Evolutionary conservation across 2,888 invertebrate genomes (phyloP).

Genomic region (Leptinotarsa juncta): DNA sequence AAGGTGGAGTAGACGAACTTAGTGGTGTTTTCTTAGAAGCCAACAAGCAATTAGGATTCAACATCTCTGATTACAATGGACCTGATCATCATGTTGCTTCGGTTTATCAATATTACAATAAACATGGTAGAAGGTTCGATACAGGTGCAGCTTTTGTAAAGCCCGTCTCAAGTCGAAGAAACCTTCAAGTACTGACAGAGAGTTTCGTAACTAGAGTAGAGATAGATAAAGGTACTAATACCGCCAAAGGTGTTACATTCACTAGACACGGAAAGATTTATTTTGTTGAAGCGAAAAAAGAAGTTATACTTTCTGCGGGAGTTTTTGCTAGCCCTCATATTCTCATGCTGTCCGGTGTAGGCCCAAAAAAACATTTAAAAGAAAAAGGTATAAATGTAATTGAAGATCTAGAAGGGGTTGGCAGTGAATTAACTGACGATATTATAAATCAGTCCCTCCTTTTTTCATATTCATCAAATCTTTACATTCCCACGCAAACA

Average conservation of each 20-base stretch:
- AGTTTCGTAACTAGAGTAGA: constrained; percentile 73
- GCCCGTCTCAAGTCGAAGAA: constrained; percentile 72
- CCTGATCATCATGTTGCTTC: constrained; percentile 74
- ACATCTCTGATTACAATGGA: constrained; percentile 76
- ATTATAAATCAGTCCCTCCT: constrained; percentile 76
- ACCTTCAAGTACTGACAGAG: constrained; percentile 77
- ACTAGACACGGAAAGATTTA: constrained; percentile 70
- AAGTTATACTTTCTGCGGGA: constrained; percentile 82
- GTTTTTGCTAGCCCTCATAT: constrained; percentile 85
- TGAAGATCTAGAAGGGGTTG: constrained; percentile 75
- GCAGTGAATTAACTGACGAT: constrained; percentile 82
- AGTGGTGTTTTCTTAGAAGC: constrained; percentile 71
- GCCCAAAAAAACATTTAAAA: constrained; percentile 72
- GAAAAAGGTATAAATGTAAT: constrained; percentile 72
- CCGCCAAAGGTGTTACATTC: constrained; percentile 67
- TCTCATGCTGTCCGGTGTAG: constrained; percentile 84
- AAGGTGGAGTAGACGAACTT: not conserved
- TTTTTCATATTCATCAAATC: constrained; percentile 76
- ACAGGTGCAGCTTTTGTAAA: constrained; percentile 80
- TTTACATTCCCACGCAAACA: constrained; percentile 59
- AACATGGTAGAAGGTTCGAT: constrained; percentile 79
- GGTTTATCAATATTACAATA: constrained; percentile 71
- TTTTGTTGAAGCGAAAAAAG: constrained; percentile 72
- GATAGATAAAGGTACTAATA: constrained; percentile 71
- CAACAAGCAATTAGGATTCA: constrained; percentile 75